Evolutionary conservation across 2,113 vertebrate genomes (phyloP).

Genomic region (Petaurus breviceps): DNA sequence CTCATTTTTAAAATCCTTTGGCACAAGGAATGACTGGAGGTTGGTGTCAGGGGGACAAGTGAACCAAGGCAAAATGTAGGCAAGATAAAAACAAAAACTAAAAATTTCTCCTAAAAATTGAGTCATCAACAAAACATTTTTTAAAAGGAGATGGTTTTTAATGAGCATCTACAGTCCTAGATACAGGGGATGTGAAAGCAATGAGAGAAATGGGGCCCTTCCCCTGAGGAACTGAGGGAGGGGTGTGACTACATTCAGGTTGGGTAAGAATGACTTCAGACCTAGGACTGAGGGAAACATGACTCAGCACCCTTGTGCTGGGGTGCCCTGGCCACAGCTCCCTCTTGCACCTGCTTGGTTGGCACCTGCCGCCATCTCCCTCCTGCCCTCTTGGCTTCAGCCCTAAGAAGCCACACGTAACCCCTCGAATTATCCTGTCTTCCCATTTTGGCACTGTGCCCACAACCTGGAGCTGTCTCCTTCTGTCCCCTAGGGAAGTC

Average conservation of each 20-base stretch:
- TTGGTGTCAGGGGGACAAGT: background rate
- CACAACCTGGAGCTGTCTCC: background rate
- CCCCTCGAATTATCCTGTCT: background rate
- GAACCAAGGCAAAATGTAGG: background rate
- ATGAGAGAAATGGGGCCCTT: background rate
- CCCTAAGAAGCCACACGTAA: background rate
- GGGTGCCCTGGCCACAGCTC: background rate
- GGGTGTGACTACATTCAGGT: background rate
- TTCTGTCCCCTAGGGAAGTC: background rate
- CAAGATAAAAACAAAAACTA: background rate
- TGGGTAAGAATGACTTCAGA: slow-evolving; percentile 37
- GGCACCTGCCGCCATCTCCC: background rate
- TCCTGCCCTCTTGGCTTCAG: background rate
- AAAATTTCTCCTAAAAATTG: background rate
- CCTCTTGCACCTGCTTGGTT: background rate
- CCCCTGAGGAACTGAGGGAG: background rate
- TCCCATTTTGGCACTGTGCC: background rate
- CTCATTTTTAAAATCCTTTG: background rate
- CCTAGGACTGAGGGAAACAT: background rate
- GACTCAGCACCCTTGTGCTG: background rate
- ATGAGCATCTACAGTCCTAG: background rate
- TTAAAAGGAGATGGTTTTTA: background rate
- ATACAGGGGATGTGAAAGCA: slow-evolving; percentile 46
- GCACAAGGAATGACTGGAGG: background rate
- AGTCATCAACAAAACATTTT: no score